Evolutionary conservation across 2,797 vertebrate species (phyloP).

Genomic region (Parauchenoglanis punctatus): DNA sequence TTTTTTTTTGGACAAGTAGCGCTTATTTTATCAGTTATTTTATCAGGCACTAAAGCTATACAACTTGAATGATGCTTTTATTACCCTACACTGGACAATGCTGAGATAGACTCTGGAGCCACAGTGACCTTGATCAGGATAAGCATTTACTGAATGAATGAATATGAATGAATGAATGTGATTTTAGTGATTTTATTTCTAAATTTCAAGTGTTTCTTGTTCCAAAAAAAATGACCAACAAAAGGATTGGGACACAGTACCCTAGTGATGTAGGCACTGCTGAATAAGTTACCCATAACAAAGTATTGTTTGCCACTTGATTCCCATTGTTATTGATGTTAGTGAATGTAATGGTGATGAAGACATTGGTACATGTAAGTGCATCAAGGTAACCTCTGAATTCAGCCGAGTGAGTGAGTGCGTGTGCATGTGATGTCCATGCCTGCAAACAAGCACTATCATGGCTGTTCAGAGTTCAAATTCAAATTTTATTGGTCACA

Average conservation of each 20-base stretch:
- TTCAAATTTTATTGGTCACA: neutral
- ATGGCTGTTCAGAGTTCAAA: constrained; percentile 18
- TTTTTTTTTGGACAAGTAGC: neutral
- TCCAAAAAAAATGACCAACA: no score
- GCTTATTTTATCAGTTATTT: neutral
- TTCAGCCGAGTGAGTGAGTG: constrained; percentile 37
- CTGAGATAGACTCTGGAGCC: neutral
- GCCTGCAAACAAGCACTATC: constrained; percentile 41
- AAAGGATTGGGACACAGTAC: no score
- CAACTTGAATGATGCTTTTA: neutral
- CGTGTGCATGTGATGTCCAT: neutral
- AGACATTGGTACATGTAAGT: constrained; percentile 41
- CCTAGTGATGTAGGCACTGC: no score
- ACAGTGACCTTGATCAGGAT: neutral
- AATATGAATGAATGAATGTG: neutral
- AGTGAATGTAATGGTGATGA: constrained; percentile 36
- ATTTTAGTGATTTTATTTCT: neutral
- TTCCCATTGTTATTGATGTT: constrained; percentile 38
- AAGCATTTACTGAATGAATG: neutral
- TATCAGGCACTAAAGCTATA: neutral
- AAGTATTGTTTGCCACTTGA: neutral
- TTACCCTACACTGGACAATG: neutral
- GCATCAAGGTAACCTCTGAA: constrained; percentile 48
- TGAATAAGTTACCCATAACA: no score
- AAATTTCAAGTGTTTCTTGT: neutral